Percentiles rank a stretch among this genome's conserved stretches.
phyloP scores from a whole-genome alignment of 2,888 invertebrate genomes.

The Oasisia sp. region DNA sequence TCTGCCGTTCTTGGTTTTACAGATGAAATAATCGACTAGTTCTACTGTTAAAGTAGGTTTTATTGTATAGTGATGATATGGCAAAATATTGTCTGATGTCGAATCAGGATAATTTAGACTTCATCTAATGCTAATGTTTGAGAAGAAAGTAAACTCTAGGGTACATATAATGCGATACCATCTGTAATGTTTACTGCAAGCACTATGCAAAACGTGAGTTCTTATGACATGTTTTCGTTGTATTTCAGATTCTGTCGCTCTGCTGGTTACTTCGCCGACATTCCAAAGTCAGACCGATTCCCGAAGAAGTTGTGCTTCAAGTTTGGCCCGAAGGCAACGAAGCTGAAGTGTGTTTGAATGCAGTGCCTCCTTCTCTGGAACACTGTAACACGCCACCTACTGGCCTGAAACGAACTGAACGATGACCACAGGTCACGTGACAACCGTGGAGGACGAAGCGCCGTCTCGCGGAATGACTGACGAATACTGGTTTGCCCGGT shows the following conservation, averaged over 20 bases:
- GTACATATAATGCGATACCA: neutral
- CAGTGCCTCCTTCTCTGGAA: neutral
- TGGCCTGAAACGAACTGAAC: neutral
- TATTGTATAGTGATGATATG: neutral
- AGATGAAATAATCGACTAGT: neutral
- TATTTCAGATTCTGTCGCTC: conserved; percentile 57
- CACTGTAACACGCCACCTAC: neutral
- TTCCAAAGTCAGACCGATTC: conserved; percentile 60
- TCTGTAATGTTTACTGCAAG: neutral
- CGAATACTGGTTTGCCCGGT: neutral
- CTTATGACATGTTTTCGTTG: neutral
- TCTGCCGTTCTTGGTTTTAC: neutral
- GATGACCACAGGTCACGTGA: neutral
- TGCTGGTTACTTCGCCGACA: conserved; percentile 59
- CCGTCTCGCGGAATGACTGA: neutral
- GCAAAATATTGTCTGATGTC: no score
- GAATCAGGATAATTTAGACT: no score
- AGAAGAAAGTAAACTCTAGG: no score
- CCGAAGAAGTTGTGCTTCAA: conserved; percentile 64
- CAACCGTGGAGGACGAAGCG: neutral
- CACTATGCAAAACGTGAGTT: neutral
- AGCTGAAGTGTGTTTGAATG: conserved; percentile 45
- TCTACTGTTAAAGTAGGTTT: conserved; percentile 14
- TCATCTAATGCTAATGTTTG: no score
- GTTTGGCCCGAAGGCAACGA: conserved; percentile 59